phyloP scores from a whole-genome alignment of 2,797 vertebrate genomes.

The Etheostoma perlongum region DNA sequence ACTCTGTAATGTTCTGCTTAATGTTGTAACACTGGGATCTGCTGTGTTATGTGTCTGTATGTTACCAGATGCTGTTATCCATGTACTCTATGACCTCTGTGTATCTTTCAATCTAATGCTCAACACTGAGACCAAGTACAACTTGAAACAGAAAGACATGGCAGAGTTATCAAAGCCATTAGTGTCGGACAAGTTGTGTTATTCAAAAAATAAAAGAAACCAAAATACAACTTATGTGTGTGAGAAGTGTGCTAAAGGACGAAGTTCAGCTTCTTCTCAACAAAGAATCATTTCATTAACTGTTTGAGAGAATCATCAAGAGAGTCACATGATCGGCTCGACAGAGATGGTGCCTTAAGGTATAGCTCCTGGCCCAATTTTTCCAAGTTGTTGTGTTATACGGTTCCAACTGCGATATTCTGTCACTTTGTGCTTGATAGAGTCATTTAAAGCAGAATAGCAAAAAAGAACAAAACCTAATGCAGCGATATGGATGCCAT shows the following conservation, averaged over 20 bases:
- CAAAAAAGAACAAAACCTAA: no score
- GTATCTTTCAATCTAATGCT: neutral
- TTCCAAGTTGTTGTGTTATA: no score
- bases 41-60: neutral
- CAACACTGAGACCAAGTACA: slow-evolving; percentile 4
- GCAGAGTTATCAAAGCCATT: slow-evolving; percentile 14
- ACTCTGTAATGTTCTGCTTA: neutral
- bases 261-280: neutral
- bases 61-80: neutral
- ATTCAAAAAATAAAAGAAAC: neutral
- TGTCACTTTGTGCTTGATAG: no score
- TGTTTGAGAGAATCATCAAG: slow-evolving; percentile 19
- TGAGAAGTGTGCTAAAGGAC: slow-evolving; percentile 3
- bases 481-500: no score
- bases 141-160: slow-evolving; percentile 29
- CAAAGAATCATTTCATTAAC: slow-evolving; percentile 11
- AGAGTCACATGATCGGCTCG: neutral
- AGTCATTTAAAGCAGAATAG: no score
- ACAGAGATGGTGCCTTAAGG: no score
- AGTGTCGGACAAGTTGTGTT: neutral
- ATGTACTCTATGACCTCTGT: neutral
- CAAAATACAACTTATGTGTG: neutral
- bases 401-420: no score
- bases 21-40: neutral
- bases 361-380: no score